phyloP scores from a whole-genome alignment of 2,113 vertebrate species.

The Dromiciops gliroides region DNA sequence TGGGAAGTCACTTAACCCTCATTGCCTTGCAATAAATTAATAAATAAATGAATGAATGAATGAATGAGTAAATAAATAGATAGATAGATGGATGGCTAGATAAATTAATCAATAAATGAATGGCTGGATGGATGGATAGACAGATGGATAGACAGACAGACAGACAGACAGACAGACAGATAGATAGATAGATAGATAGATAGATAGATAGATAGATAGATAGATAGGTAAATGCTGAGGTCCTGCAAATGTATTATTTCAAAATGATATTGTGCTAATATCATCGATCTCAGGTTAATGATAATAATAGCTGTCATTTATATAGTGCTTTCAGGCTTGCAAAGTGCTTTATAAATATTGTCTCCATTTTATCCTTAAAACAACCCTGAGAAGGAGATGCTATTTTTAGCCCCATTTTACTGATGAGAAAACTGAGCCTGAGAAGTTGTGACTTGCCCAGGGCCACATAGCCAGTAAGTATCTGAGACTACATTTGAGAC shows the following conservation, averaged over 20 bases:
- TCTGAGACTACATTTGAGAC: not conserved
- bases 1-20: no score
- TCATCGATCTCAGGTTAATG: not conserved
- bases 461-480: not conserved
- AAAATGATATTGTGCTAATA: not conserved
- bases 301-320: not conserved
- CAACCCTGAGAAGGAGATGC: not conserved
- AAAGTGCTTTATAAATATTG: not conserved
- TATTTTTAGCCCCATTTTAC: not conserved
- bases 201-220: no score
- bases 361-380: not conserved
- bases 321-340: not conserved
- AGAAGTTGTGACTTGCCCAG: not conserved
- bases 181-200: no score
- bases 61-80: no score
- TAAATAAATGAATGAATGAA: no score
- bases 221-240: no score
- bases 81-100: no score
- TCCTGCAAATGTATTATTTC: not conserved
- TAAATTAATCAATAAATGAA: no score
- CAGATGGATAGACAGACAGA: no score
- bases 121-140: no score
- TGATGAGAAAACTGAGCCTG: not conserved
- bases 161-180: no score
- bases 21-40: no score